phyloP scores from a whole-genome alignment of 2,113 vertebrate species.

The Recurvirostra avosetta region DNA sequence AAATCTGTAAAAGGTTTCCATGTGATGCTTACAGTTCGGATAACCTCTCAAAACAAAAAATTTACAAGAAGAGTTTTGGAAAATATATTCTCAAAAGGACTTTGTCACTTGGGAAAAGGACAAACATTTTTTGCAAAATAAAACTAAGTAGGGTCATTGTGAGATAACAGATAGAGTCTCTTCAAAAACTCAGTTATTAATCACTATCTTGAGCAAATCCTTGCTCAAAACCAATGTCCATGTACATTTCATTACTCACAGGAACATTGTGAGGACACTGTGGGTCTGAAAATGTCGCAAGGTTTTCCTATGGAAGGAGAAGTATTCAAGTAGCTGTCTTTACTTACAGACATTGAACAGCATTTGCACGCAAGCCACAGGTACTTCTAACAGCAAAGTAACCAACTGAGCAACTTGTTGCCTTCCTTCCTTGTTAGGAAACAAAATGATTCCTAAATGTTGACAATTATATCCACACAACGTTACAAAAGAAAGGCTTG shows the following conservation, averaged over 20 bases:
- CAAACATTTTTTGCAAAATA: neutral
- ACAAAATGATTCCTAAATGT: neutral
- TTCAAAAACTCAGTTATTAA: neutral
- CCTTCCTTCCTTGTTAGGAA: no score
- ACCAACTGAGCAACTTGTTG: neutral
- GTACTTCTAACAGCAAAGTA: neutral
- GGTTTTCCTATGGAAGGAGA: neutral
- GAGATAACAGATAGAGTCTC: neutral
- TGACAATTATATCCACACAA: neutral
- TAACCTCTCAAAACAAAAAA: neutral
- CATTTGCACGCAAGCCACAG: neutral
- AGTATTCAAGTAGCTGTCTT: neutral
- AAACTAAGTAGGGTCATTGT: neutral
- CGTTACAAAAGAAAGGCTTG: neutral
- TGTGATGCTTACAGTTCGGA: neutral
- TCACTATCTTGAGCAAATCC: neutral
- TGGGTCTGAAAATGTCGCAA: neutral
- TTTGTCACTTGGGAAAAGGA: neutral
- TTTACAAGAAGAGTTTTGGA: neutral
- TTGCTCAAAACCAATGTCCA: neutral
- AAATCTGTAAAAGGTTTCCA: neutral
- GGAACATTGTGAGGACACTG: neutral
- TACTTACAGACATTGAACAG: neutral
- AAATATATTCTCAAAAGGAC: neutral
- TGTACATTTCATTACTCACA: neutral